phyloP scores from a whole-genome alignment of 2,797 vertebrate species.

The Anguilla obscura region DNA sequence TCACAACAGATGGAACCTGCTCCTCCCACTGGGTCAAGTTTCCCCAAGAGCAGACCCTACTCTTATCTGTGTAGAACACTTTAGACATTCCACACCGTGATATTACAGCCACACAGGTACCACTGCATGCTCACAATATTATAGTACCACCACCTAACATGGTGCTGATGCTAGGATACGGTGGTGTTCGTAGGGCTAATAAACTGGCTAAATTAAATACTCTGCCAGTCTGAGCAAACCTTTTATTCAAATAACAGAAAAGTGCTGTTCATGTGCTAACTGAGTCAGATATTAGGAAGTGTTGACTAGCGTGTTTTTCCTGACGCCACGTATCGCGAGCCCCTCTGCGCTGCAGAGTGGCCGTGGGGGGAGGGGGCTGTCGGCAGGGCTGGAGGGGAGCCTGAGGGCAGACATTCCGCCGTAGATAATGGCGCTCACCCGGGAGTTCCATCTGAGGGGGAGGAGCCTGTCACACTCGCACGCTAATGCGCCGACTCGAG shows the following conservation, averaged over 20 bases:
- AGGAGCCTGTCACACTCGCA: slow-evolving; percentile 31
- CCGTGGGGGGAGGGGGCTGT: not conserved
- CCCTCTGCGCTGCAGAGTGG: slow-evolving; percentile 22
- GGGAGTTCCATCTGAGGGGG: slow-evolving; percentile 38
- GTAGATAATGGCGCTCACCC: slow-evolving; percentile 39
- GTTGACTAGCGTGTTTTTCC: not conserved
- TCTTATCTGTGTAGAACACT: slow-evolving; percentile 40
- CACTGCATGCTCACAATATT: slow-evolving; percentile 9
- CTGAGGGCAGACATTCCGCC: slow-evolving; percentile 42
- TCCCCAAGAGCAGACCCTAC: slow-evolving; percentile 46
- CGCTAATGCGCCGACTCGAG: slow-evolving; percentile 17
- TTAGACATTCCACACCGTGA: not conserved
- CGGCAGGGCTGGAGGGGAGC: slow-evolving; percentile 36
- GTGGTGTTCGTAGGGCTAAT: not conserved
- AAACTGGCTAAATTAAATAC: not conserved
- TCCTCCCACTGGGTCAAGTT: slow-evolving; percentile 56
- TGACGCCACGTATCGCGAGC: not conserved
- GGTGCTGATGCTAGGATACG: not conserved
- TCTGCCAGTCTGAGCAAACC: not conserved
- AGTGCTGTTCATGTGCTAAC: not conserved
- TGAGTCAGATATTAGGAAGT: not conserved
- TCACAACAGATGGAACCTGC: slow-evolving; percentile 58
- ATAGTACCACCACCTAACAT: slow-evolving; percentile 30
- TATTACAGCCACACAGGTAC: slow-evolving; percentile 25
- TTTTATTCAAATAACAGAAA: not conserved